Conservation (phyloP, 2,113 vertebrate genomes). For the Spilogale gracilis region DNA sequence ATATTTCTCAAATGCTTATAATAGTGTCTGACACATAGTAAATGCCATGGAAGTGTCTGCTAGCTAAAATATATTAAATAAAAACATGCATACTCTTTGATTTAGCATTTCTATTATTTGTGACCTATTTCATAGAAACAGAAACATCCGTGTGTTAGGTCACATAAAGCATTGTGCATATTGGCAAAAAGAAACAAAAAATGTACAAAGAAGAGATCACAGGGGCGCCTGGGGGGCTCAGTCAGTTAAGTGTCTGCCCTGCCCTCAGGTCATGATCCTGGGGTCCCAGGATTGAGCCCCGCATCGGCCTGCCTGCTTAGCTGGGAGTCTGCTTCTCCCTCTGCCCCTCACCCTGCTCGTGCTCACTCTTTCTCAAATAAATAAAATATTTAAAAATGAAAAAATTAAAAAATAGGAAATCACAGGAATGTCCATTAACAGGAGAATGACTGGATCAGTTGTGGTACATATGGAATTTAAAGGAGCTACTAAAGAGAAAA, state of each 20-base stretch:
- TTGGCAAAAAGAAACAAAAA: not conserved
- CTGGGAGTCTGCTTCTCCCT: too few species aligned
- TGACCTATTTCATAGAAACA: slow-evolving; percentile 39
- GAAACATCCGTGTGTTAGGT: not conserved
- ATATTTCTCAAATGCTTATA: not conserved
- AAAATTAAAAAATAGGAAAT: not conserved
- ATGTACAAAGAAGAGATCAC: too few species aligned
- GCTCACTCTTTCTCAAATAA: too few species aligned
- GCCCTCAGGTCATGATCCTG: too few species aligned
- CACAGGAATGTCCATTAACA: not conserved
- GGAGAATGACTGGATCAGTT: not conserved
- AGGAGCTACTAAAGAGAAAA: not conserved
- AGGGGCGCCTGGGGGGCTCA: too few species aligned
- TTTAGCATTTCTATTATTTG: slow-evolving; percentile 17
- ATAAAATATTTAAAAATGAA: too few species aligned
- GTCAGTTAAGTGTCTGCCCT: too few species aligned
- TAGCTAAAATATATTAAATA: slow-evolving; percentile 13
- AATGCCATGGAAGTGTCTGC: not conserved
- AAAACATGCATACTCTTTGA: not conserved
- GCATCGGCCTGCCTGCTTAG: too few species aligned
- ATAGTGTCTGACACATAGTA: not conserved
- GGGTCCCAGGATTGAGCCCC: too few species aligned
- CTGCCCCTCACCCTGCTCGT: too few species aligned
- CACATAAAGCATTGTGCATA: not conserved
- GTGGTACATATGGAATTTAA: not conserved